Conservation (phyloP, 2,113 vertebrate genomes). For the Sterrhoptilus dennistouni region DNA sequence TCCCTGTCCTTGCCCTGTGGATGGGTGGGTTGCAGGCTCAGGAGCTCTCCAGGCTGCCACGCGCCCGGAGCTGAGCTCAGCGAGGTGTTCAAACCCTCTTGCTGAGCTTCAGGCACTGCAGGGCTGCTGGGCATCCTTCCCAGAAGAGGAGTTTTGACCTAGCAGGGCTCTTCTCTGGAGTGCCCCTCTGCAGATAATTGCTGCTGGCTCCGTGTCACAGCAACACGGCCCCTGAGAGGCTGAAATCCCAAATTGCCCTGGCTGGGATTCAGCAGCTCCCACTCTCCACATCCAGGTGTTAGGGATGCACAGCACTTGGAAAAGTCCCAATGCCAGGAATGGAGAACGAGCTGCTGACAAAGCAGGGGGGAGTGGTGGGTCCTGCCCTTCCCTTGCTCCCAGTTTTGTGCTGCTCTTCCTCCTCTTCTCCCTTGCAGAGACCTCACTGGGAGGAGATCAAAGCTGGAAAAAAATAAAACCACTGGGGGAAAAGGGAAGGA, state of each 20-base stretch:
- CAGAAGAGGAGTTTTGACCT: constrained; percentile 30
- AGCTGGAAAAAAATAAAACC: not conserved
- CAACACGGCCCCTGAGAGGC: not conserved
- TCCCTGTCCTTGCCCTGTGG: not conserved
- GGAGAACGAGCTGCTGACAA: not conserved
- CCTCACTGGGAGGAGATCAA: not conserved
- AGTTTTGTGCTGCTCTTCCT: not conserved
- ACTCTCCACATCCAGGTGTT: not conserved
- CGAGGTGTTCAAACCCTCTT: not conserved
- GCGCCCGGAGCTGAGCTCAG: not conserved
- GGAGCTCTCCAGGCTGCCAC: not conserved
- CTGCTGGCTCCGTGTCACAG: not conserved
- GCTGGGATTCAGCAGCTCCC: not conserved
- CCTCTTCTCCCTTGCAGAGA: not conserved
- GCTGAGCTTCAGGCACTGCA: not conserved
- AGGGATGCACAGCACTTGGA: not conserved
- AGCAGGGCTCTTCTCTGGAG: not conserved
- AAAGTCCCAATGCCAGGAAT: not conserved
- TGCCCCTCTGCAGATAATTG: constrained; percentile 10
- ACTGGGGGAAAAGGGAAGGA: not conserved
- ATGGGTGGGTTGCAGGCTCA: not conserved
- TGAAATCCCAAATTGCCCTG: not conserved
- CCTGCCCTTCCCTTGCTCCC: not conserved
- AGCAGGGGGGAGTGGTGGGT: not conserved
- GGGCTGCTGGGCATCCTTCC: constrained; percentile 19